These are phyloP conservation scores for Dipodomys ordii DNA, from an alignment of 2,113 vertebrate genomes.

Conservation along the genomic window DNA sequence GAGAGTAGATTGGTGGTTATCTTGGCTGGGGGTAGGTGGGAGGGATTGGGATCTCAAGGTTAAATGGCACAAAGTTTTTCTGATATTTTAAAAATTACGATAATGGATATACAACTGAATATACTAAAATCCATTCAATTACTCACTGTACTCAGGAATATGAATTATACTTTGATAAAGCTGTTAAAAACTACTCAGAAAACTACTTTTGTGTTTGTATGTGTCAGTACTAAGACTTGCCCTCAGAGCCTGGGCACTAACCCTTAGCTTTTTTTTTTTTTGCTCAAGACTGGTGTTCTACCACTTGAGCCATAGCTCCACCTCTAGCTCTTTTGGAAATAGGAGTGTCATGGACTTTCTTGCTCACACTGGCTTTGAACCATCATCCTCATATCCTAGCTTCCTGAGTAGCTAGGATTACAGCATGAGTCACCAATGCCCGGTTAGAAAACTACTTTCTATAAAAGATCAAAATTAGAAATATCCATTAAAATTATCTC, in stretches of 20 bases:
- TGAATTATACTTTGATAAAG: neutral
- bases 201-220: neutral
- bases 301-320: too few relatives aligned
- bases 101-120: neutral
- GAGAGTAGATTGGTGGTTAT: neutral
- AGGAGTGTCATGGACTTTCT: too few relatives aligned
- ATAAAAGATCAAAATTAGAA: conserved; percentile 25
- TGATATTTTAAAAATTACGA: neutral
- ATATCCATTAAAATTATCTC: conserved; percentile 27
- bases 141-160: neutral
- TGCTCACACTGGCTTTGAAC: too few relatives aligned
- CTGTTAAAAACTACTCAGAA: conserved; percentile 12
- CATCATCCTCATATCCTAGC: too few relatives aligned
- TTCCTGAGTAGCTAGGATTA: too few relatives aligned
- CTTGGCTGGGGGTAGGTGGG: neutral
- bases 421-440: too few relatives aligned
- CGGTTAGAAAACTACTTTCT: neutral
- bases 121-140: neutral
- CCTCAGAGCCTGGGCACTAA: too few relatives aligned
- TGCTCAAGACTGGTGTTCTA: too few relatives aligned
- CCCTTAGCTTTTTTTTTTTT: too few relatives aligned
- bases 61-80: neutral
- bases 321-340: too few relatives aligned
- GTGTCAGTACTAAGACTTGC: too few relatives aligned
- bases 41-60: too few relatives aligned